A percentile compares a stretch with the other conserved stretches of the same genome.
phyloP scores from a whole-genome alignment of 2,797 vertebrate genomes.

The Champsocephalus esox region DNA sequence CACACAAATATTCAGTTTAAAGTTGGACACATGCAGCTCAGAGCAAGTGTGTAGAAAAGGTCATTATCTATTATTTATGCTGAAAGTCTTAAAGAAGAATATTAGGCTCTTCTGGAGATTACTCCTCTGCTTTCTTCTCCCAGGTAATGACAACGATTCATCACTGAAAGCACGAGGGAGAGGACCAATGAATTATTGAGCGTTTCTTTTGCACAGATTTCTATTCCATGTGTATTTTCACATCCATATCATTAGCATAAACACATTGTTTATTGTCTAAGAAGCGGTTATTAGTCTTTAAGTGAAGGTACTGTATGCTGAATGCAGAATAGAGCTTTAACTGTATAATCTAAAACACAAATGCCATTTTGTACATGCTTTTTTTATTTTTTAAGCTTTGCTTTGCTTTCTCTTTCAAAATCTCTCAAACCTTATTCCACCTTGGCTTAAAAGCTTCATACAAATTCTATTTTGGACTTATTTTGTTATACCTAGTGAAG shows the following conservation, averaged over 20 bases:
- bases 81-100: conserved; percentile 52
- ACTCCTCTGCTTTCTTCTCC: conserved; percentile 33
- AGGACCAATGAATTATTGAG: conserved; percentile 46
- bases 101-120: conserved; percentile 48
- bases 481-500: not conserved
- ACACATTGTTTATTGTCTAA: conserved; percentile 1
- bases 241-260: conserved; percentile 1
- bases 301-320: not conserved
- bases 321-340: not conserved
- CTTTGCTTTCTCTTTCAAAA: conserved; percentile 7
- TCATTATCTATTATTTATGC: conserved; percentile 70
- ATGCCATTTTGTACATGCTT: not conserved
- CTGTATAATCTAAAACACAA: not conserved
- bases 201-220: conserved; percentile 36
- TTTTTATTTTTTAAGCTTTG: conserved; percentile 2
- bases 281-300: conserved; percentile 3
- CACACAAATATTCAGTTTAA: conserved; percentile 32
- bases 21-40: conserved; percentile 49
- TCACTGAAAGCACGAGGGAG: conserved; percentile 44
- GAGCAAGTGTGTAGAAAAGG: conserved; percentile 45
- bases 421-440: not conserved
- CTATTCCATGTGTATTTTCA: conserved; percentile 7
- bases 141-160: conserved; percentile 59
- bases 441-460: not conserved
- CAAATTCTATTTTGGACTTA: not conserved